These are phyloP conservation scores for Columba livia DNA, from an alignment of 2,113 vertebrate genomes.

Conservation along the genomic window DNA sequence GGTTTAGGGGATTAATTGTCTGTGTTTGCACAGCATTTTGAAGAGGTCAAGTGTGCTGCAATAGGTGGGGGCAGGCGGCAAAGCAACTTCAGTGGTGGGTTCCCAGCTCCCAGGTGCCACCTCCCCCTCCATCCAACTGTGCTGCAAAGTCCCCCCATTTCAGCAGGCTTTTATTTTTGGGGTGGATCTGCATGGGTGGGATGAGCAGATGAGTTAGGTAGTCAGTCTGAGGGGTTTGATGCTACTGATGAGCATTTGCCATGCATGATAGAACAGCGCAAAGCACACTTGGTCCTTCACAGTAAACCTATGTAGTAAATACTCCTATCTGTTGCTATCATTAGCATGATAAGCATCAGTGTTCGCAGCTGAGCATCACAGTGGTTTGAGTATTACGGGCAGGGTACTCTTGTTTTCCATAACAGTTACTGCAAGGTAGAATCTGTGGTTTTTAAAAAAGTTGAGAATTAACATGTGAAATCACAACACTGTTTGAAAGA, in stretches of 20 bases:
- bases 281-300: not conserved
- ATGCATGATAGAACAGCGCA: fast-evolving
- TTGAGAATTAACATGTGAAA: not conserved
- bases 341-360: fast-evolving
- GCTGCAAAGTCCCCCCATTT: fast-evolving
- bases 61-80: not conserved
- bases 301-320: not conserved
- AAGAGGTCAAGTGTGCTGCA: not conserved
- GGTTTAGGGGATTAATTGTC: constrained; percentile 59
- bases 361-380: not conserved
- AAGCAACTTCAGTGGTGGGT: not conserved
- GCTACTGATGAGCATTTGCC: not conserved
- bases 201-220: not conserved
- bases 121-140: not conserved
- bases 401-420: not conserved
- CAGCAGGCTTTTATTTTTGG: not conserved
- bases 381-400: not conserved
- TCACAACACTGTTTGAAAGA: not conserved
- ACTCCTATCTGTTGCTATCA: fast-evolving
- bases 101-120: not conserved
- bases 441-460: not conserved
- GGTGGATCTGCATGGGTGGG: not conserved
- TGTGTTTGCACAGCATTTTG: not conserved
- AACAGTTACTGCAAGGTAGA: not conserved
- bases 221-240: fast-evolving